phyloP scores from a whole-genome alignment of 2,888 invertebrate genomes.

The Psylliodes chrysocephalus region DNA sequence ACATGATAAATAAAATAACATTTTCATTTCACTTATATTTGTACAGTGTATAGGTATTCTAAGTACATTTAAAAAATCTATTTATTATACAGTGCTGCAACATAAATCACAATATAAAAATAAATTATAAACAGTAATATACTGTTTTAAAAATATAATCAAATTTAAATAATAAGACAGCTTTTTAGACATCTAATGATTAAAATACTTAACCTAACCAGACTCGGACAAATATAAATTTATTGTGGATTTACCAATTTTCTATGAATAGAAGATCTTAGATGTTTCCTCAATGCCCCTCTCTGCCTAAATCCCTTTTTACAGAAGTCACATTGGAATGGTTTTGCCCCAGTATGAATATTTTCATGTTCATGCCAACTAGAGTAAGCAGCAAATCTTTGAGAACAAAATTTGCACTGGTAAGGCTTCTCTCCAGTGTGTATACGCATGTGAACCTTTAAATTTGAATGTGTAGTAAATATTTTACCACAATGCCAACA shows the following conservation, averaged over 20 bases:
- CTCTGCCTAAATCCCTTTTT: constrained; percentile 71
- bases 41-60: too few relatives aligned
- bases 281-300: constrained; percentile 61
- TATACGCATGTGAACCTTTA: constrained; percentile 49
- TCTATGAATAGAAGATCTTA: constrained; percentile 36
- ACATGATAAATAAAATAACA: too few relatives aligned
- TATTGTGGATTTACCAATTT: constrained; percentile 20
- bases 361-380: constrained; percentile 48
- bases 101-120: too few relatives aligned
- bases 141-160: too few relatives aligned
- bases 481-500: constrained; percentile 41
- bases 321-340: constrained; percentile 46
- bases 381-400: constrained; percentile 51
- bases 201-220: too few relatives aligned
- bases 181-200: too few relatives aligned
- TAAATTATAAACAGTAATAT: too few relatives aligned
- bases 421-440: constrained; percentile 55
- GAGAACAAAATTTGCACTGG: constrained; percentile 51
- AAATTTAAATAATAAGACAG: too few relatives aligned
- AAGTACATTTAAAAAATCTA: too few relatives aligned
- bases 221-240: too few relatives aligned
- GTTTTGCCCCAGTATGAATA: constrained; percentile 46
- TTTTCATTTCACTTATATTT: too few relatives aligned
- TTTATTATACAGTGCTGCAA: too few relatives aligned
- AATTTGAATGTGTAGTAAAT: constrained; percentile 43